These are phyloP conservation scores for Sceliomorpha sp. DNA, from an alignment of 2,888 invertebrate genomes.

Conservation along the genomic window DNA sequence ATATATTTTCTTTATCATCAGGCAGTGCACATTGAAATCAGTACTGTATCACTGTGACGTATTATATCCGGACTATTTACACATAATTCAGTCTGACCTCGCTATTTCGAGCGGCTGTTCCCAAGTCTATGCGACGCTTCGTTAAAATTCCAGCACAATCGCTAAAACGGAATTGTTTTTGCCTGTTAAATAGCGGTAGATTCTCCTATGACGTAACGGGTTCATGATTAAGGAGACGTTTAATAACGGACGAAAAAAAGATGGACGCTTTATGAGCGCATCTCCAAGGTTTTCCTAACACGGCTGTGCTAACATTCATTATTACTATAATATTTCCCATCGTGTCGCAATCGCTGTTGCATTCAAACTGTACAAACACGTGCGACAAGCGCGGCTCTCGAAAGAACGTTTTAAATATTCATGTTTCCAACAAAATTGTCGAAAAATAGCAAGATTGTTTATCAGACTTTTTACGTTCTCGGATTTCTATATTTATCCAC, in stretches of 20 bases:
- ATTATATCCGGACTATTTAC: constrained; percentile 30
- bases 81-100: constrained; percentile 29
- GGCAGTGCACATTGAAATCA: constrained; percentile 5
- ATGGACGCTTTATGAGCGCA: constrained; percentile 3
- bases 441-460: no score
- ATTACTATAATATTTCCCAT: constrained; percentile 33
- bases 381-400: neutral
- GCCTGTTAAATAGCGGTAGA: constrained; percentile 5
- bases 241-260: constrained; percentile 20
- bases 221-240: constrained; percentile 14
- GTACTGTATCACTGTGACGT: constrained; percentile 26
- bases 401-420: no score
- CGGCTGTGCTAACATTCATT: constrained; percentile 40
- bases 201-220: constrained; percentile 11
- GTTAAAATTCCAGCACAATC: constrained; percentile 36
- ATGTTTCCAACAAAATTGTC: neutral
- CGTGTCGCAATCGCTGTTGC: constrained; percentile 3
- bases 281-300: constrained; percentile 26
- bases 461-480: no score
- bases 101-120: constrained; percentile 18
- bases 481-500: no score
- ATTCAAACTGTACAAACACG: constrained; percentile 11
- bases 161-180: constrained; percentile 35
- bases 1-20: constrained; percentile 21
- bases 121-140: constrained; percentile 16